Conservation (phyloP, 2,797 vertebrate genomes). For the Chromis chromis region DNA sequence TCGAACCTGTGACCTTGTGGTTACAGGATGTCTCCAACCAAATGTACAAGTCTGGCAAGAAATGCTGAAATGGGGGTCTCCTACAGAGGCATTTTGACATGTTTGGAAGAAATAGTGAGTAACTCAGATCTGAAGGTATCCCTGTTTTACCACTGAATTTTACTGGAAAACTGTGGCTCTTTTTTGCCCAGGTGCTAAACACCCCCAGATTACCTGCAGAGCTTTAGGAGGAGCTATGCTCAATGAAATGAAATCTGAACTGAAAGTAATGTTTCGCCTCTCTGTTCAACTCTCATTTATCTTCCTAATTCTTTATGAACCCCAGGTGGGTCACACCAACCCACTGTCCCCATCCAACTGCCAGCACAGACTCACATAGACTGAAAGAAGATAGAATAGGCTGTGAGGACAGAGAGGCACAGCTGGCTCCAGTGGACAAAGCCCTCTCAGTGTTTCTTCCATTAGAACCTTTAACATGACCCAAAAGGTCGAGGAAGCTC, state of each 20-base stretch:
- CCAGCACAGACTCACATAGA: slow-evolving; percentile 29
- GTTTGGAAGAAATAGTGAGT: background rate
- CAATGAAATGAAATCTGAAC: background rate
- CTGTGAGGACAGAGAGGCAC: slow-evolving; percentile 58
- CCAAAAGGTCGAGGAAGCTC: slow-evolving; percentile 71
- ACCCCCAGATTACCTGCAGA: background rate
- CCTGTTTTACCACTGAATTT: background rate
- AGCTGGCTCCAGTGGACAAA: slow-evolving; percentile 74
- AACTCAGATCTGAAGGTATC: slow-evolving; percentile 8
- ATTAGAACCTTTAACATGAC: slow-evolving; percentile 69
- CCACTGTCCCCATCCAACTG: slow-evolving; percentile 11
- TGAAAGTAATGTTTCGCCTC: background rate
- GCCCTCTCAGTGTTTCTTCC: slow-evolving; percentile 67
- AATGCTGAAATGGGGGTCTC: slow-evolving; percentile 22
- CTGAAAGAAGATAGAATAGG: slow-evolving; percentile 39
- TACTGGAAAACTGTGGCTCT: background rate
- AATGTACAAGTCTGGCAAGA: slow-evolving; percentile 56
- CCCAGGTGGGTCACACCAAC: slow-evolving; percentile 53
- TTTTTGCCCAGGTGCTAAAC: background rate
- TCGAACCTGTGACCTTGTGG: slow-evolving; percentile 70
- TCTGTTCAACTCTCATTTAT: slow-evolving; percentile 2
- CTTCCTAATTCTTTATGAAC: background rate
- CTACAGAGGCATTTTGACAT: slow-evolving; percentile 14
- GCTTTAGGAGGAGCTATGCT: background rate
- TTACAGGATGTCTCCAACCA: slow-evolving; percentile 56